These are phyloP conservation scores for Plotosus lineatus DNA, from an alignment of 2,113 vertebrate species.

Conservation along the genomic window DNA sequence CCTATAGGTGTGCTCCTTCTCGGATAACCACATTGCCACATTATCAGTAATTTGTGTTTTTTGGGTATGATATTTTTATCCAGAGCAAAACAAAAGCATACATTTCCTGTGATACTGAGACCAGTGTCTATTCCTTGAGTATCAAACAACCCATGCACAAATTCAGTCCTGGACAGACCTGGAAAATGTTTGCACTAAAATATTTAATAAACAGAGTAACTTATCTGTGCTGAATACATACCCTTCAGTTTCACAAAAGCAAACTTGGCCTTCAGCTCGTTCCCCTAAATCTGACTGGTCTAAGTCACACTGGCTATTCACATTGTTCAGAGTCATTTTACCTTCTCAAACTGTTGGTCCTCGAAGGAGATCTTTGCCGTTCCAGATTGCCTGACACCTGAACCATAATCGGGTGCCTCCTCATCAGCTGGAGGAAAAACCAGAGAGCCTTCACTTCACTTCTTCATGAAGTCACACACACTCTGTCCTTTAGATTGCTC, in stretches of 20 bases:
- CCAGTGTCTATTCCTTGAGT: neutral
- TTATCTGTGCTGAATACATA: neutral
- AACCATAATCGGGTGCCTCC: slow-evolving; percentile 95
- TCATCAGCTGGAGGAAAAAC: slow-evolving; percentile 85
- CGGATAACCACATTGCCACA: neutral
- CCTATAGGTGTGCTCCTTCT: no score
- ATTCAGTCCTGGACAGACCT: neutral
- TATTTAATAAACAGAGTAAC: neutral
- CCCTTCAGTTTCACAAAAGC: neutral
- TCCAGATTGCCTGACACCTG: slow-evolving; percentile 89
- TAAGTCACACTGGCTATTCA: neutral
- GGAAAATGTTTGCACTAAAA: neutral
- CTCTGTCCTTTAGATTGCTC: slow-evolving; percentile 35
- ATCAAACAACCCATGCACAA: neutral
- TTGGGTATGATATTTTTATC: neutral
- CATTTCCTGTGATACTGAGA: neutral
- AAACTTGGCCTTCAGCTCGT: neutral
- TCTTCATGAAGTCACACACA: slow-evolving; percentile 65
- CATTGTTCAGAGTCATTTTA: slow-evolving; percentile 54
- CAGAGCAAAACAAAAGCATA: neutral
- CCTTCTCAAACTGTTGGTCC: slow-evolving; percentile 96
- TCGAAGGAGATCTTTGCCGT: slow-evolving; percentile 96
- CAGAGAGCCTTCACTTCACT: slow-evolving; percentile 73
- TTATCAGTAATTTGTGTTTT: neutral
- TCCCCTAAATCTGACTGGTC: neutral